Evolutionary conservation across 1,140 invertebrate genomes (phyloP).

Genomic region (Agrypnia vestita): DNA sequence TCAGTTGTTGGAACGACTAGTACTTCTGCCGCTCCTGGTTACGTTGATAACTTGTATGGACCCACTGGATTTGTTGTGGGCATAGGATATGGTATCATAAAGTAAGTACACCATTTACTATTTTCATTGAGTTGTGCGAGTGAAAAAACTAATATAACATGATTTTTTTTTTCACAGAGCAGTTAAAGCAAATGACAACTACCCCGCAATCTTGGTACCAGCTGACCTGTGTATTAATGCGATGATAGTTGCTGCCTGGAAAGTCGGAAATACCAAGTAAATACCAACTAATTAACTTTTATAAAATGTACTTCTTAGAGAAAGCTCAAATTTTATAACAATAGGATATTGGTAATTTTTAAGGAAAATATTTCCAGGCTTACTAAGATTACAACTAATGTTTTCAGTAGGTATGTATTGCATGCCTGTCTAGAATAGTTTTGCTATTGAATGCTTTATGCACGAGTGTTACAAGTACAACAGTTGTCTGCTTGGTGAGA

Average conservation of each 20-base stretch:
- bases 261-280: constrained; percentile 28
- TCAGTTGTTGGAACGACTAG: constrained; percentile 10
- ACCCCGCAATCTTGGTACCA: constrained; percentile 11
- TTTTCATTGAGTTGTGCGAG: neutral
- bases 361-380: neutral
- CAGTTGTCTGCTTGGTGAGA: neutral
- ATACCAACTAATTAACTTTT: too few species aligned
- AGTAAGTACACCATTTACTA: constrained; percentile 4
- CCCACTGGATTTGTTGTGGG: constrained; percentile 27
- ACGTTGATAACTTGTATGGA: constrained; percentile 27
- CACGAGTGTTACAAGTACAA: too few species aligned
- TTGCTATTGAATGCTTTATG: neutral
- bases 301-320: neutral
- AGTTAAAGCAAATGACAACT: neutral
- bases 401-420: too few species aligned
- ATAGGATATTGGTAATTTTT: neutral
- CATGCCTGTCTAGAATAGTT: too few species aligned
- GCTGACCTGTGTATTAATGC: constrained; percentile 42
- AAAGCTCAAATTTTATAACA: neutral
- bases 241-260: constrained; percentile 39
- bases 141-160: neutral
- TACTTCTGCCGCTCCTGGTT: constrained; percentile 20
- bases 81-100: constrained; percentile 36
- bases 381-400: neutral
- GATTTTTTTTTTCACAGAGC: constrained; percentile 33